Conservation (phyloP, 1,140 invertebrate species). For the Hormaphis cornu region DNA sequence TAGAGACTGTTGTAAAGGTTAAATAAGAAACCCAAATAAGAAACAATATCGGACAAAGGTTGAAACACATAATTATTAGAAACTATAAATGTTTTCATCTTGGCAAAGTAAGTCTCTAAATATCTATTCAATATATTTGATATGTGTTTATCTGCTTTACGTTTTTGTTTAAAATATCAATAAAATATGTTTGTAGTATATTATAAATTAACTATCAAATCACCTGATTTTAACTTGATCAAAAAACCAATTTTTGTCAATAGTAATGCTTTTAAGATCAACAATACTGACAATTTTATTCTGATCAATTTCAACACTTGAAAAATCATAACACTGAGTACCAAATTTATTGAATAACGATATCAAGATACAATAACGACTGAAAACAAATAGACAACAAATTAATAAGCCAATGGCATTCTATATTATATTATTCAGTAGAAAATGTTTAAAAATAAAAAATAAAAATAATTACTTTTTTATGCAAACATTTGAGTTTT, state of each 20-base stretch:
- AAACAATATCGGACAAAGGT: too few species aligned
- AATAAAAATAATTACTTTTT: background rate
- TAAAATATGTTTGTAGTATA: too few species aligned
- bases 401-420: background rate
- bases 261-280: conserved; percentile 44
- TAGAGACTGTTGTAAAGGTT: too few species aligned
- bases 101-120: too few species aligned
- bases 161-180: too few species aligned
- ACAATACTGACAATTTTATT: conserved; percentile 44
- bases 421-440: background rate
- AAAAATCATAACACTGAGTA: conserved; percentile 46
- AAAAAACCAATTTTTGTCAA: conserved; percentile 50
- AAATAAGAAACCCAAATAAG: too few species aligned
- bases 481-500: conserved; percentile 8
- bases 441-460: background rate
- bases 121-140: too few species aligned
- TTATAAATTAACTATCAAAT: too few species aligned
- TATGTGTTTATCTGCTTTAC: too few species aligned
- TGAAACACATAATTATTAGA: too few species aligned
- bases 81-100: too few species aligned
- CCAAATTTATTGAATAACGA: conserved; percentile 52
- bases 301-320: conserved; percentile 45
- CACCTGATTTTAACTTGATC: conserved; percentile 45
- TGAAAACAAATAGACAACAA: background rate
- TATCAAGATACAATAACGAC: conserved; percentile 39